phyloP scores from a whole-genome alignment of 2,888 invertebrate species.

The Scaptomyza reducta region DNA sequence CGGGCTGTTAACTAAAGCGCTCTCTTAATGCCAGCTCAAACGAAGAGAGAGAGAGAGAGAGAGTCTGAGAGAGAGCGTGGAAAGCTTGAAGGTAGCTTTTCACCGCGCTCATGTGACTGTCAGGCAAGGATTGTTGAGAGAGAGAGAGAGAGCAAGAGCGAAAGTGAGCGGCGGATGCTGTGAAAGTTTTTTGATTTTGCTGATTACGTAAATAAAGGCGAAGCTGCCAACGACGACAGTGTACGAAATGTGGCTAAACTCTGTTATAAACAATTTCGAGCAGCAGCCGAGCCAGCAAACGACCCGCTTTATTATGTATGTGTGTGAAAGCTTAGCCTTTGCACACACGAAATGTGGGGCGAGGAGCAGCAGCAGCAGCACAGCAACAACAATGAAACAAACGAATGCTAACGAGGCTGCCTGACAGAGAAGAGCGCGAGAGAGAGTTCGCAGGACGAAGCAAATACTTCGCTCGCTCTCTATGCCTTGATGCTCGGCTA shows the following conservation, averaged over 20 bases:
- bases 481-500: slow-evolving; percentile 23
- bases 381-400: slow-evolving; percentile 39
- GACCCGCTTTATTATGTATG: slow-evolving; percentile 35
- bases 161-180: slow-evolving; percentile 54
- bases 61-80: neutral
- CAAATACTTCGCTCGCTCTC: slow-evolving; percentile 18
- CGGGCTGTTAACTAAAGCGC: slow-evolving; percentile 57
- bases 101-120: slow-evolving; percentile 61
- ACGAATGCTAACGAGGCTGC: slow-evolving; percentile 63
- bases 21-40: slow-evolving; percentile 44
- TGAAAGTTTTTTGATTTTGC: slow-evolving; percentile 71
- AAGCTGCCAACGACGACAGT: slow-evolving; percentile 53
- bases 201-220: slow-evolving; percentile 80
- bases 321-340: slow-evolving; percentile 37
- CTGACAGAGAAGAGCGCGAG: slow-evolving; percentile 10
- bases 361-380: slow-evolving; percentile 39
- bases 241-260: slow-evolving; percentile 61
- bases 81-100: slow-evolving; percentile 47
- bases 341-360: slow-evolving; percentile 58
- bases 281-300: slow-evolving; percentile 33
- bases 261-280: slow-evolving; percentile 71
- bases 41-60: slow-evolving; percentile 21
- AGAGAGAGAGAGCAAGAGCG: neutral
- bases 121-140: slow-evolving; percentile 3
- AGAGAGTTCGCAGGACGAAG: slow-evolving; percentile 1